phyloP scores from a whole-genome alignment of 2,888 invertebrate genomes.

The Tanytarsus gracilentus region DNA sequence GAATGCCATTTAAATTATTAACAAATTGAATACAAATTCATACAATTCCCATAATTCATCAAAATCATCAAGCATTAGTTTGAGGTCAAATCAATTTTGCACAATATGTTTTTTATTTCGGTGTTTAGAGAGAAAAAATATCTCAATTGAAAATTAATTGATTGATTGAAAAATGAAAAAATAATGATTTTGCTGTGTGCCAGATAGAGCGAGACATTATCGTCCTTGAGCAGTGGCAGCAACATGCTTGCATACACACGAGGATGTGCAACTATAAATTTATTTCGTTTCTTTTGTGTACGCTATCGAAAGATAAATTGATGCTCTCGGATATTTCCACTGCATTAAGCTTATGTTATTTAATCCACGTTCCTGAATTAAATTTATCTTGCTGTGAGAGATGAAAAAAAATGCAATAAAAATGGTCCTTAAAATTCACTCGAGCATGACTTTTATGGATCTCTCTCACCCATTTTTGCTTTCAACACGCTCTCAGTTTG shows the following conservation, averaged over 20 bases:
- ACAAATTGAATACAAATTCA: too few relatives aligned
- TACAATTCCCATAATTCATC: neutral
- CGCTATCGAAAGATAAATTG: neutral
- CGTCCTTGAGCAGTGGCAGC: neutral
- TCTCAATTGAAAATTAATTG: constrained; percentile 26
- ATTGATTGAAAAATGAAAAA: constrained; percentile 16
- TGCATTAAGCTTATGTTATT: constrained; percentile 23
- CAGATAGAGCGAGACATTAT: neutral
- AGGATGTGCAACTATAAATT: neutral
- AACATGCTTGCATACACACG: neutral
- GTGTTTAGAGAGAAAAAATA: too few relatives aligned
- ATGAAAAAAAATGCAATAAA: constrained; percentile 23
- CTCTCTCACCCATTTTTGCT: too few relatives aligned
- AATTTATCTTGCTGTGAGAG: constrained; percentile 14
- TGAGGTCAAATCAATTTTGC: constrained; percentile 27
- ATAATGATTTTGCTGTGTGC: neutral
- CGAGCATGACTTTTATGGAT: constrained; percentile 17
- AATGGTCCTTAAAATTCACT: constrained; percentile 28
- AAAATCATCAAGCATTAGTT: neutral
- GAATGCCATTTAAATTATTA: too few relatives aligned
- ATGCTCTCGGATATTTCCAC: constrained; percentile 23
- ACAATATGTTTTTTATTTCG: too few relatives aligned
- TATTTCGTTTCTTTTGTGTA: neutral
- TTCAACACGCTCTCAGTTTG: constrained; percentile 5
- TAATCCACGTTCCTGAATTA: constrained; percentile 26